These are phyloP conservation scores for Agapornis canus DNA, from an alignment of 2,797 vertebrate species.

Conservation along the genomic window DNA sequence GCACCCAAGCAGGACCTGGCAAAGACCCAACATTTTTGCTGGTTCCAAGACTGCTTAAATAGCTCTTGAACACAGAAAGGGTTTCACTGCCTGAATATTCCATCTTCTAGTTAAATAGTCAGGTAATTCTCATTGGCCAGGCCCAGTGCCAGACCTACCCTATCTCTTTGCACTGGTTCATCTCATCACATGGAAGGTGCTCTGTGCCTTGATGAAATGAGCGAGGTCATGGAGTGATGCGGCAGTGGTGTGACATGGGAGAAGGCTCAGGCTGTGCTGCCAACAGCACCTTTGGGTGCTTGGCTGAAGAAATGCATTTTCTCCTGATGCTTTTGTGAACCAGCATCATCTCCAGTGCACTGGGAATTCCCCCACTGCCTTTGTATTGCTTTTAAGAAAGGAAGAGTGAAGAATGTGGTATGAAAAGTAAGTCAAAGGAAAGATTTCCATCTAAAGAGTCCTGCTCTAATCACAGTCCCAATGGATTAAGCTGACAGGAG, in stretches of 20 bases:
- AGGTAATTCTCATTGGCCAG: neutral
- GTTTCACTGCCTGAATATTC: neutral
- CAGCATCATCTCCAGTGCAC: neutral
- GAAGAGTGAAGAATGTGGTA: fast-evolving
- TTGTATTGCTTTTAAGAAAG: neutral
- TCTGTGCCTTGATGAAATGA: neutral
- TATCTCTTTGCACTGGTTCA: neutral
- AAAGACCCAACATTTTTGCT: neutral
- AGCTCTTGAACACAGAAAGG: neutral
- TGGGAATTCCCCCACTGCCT: neutral
- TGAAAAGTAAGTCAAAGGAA: neutral
- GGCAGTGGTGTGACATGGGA: fast-evolving
- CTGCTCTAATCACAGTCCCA: neutral
- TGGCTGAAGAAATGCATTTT: neutral
- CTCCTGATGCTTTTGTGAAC: neutral
- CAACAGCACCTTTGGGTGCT: neutral
- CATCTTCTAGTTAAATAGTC: neutral
- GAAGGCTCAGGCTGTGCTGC: neutral
- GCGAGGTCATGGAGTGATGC: fast-evolving
- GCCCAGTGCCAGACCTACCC: neutral
- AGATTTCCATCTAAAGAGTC: neutral
- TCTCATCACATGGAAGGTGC: neutral
- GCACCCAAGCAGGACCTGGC: neutral
- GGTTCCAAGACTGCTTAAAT: neutral
- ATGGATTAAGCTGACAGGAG: neutral